Evolutionary conservation across 2,113 vertebrate genomes (phyloP).

Genomic region (Cebus imitator): DNA sequence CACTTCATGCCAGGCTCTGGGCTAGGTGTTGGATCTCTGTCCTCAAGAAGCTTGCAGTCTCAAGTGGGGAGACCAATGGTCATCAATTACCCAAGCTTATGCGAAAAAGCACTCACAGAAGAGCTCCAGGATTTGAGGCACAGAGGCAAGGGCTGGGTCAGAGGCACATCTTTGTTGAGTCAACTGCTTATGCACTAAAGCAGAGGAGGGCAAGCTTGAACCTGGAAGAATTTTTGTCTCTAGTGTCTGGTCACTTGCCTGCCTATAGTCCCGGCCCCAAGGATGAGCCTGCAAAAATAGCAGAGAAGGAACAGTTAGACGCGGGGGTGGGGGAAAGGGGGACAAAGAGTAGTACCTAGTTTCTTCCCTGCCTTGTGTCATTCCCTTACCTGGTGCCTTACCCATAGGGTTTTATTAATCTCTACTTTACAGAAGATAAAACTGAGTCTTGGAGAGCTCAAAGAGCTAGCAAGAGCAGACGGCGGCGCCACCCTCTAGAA

Average conservation of each 20-base stretch:
- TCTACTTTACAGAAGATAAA: neutral
- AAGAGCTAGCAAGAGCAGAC: neutral
- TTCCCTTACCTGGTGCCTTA: neutral
- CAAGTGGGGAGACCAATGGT: neutral
- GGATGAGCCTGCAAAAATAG: neutral
- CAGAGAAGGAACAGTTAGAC: neutral
- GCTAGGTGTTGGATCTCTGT: neutral
- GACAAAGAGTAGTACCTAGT: too few species aligned
- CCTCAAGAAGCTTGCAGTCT: neutral
- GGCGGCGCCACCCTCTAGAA: neutral
- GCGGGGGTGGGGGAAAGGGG: neutral
- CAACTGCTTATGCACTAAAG: accelerated
- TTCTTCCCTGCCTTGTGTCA: neutral
- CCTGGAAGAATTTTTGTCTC: neutral
- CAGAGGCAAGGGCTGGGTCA: too few species aligned
- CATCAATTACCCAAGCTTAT: neutral
- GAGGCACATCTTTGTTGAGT: neutral
- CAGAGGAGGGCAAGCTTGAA: neutral
- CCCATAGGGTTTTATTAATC: neutral
- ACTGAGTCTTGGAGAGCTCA: neutral
- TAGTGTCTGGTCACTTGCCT: neutral
- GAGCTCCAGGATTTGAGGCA: neutral
- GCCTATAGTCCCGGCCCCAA: neutral
- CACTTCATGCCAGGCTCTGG: neutral
- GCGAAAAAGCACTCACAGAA: neutral